Percentiles rank a stretch among this genome's conserved stretches.
Conservation (phyloP, 2,113 vertebrate species). For the Gnathonemus echidnorhynchus region DNA sequence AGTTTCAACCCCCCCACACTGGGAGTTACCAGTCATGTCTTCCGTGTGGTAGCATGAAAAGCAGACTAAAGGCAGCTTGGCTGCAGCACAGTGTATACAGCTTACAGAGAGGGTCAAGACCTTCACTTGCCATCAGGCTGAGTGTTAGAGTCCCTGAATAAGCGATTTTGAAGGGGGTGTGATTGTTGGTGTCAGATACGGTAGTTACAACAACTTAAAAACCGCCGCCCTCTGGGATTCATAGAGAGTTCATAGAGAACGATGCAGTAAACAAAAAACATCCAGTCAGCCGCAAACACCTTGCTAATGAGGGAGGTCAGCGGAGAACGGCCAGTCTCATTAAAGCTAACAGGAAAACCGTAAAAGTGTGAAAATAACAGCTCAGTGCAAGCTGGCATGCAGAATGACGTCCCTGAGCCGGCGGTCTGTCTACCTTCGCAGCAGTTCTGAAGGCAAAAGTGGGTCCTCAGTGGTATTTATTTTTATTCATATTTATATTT, state of each 20-base stretch:
- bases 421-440: background rate
- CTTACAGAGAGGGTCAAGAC: background rate
- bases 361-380: background rate
- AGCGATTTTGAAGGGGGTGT: background rate
- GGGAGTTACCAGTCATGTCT: background rate
- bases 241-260: background rate
- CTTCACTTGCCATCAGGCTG: background rate
- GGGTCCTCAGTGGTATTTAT: background rate
- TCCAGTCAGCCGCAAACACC: background rate
- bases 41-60: background rate
- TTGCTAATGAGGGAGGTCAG: background rate
- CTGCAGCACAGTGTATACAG: background rate
- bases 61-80: background rate
- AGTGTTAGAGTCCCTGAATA: background rate
- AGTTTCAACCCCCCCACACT: background rate
- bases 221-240: background rate
- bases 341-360: background rate
- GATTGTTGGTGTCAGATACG: background rate
- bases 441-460: background rate
- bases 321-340: background rate
- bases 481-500: background rate
- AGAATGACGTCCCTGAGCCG: background rate
- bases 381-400: background rate
- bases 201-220: background rate
- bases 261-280: background rate